Conservation (phyloP, 2,113 vertebrate genomes). For the Hippocampus abdominalis region DNA sequence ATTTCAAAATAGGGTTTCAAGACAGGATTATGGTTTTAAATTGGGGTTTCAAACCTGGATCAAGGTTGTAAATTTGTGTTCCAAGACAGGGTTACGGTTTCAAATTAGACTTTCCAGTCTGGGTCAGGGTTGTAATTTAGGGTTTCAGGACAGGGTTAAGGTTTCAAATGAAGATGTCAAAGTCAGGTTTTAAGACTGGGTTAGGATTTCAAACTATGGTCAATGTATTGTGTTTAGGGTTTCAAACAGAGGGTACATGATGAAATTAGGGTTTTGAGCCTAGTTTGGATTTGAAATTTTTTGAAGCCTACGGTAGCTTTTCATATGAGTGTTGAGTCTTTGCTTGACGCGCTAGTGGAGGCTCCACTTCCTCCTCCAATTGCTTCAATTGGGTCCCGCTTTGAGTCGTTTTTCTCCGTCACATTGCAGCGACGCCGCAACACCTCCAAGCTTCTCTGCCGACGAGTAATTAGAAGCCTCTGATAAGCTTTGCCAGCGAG, state of each 20-base stretch:
- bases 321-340: slow-evolving; percentile 25
- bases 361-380: not conserved
- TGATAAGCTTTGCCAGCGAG: slow-evolving; percentile 63
- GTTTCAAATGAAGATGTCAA: no score
- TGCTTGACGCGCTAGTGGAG: slow-evolving; percentile 35
- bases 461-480: slow-evolving; percentile 60
- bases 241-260: not conserved
- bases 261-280: no score
- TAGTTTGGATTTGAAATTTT: not conserved
- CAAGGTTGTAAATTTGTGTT: not conserved
- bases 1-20: no score
- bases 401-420: slow-evolving; percentile 35
- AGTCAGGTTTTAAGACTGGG: no score
- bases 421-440: slow-evolving; percentile 18
- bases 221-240: not conserved
- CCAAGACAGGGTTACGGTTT: not conserved
- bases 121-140: not conserved
- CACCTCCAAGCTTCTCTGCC: slow-evolving; percentile 58
- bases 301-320: not conserved
- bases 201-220: no score
- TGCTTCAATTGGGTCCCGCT: slow-evolving; percentile 38
- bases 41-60: no score
- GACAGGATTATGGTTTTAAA: no score
- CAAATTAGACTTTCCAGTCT: not conserved
- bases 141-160: no score